Conservation (phyloP, 2,113 vertebrate species). For the Antidorcas marsupialis region DNA sequence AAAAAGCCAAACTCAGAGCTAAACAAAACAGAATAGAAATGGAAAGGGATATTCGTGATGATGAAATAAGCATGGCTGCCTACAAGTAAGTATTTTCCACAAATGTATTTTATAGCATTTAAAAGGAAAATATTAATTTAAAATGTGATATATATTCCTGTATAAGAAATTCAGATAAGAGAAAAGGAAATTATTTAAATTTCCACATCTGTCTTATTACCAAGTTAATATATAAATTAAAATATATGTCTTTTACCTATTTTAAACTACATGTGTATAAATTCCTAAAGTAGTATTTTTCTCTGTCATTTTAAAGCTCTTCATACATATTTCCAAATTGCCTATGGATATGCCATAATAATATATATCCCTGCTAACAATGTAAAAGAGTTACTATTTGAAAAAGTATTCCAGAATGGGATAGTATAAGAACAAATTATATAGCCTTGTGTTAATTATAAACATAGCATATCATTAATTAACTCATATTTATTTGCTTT, state of each 20-base stretch:
- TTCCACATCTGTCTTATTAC: not conserved
- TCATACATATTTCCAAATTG: not conserved
- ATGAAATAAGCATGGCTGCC: not conserved
- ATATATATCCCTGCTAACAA: not conserved
- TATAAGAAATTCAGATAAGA: not conserved
- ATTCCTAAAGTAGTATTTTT: not conserved
- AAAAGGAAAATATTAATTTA: not conserved
- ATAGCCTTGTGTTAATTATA: not conserved
- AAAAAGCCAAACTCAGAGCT: not conserved
- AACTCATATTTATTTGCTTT: not conserved
- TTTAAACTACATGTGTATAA: not conserved
- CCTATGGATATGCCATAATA: not conserved
- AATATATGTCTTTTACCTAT: not conserved
- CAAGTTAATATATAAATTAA: not conserved
- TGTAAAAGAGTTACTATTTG: not conserved
- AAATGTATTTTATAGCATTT: not conserved
- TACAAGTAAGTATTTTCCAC: constrained; percentile 47
- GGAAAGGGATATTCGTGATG: not conserved
- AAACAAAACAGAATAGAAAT: not conserved
- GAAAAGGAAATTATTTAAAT: not conserved
- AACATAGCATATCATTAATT: not conserved
- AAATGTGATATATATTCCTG: not conserved
- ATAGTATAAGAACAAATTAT: not conserved
- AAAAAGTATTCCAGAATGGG: not conserved
- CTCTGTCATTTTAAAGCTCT: not conserved